These are phyloP conservation scores for Girardinus metallicus DNA, from an alignment of 2,797 vertebrate genomes.

Conservation along the genomic window DNA sequence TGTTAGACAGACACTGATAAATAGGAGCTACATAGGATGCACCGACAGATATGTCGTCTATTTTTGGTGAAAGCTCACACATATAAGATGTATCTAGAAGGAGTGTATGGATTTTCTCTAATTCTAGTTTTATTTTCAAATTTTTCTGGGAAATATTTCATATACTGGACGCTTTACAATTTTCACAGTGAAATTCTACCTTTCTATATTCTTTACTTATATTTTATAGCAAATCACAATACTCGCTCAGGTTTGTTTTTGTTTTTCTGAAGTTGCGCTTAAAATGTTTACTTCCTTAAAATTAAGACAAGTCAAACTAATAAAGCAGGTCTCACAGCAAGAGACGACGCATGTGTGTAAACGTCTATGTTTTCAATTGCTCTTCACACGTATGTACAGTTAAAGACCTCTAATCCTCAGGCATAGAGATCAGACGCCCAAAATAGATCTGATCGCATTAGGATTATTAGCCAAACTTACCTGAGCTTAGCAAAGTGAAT, in stretches of 20 bases:
- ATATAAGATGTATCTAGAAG: background rate
- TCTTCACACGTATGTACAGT: slow-evolving; percentile 17
- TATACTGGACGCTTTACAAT: background rate
- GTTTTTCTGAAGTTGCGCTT: background rate
- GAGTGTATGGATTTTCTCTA: background rate
- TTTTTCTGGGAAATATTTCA: background rate
- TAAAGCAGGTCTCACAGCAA: background rate
- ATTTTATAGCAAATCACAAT: background rate
- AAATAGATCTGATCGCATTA: slow-evolving; percentile 81
- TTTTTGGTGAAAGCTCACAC: background rate
- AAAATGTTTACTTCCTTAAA: background rate
- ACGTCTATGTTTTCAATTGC: slow-evolving; percentile 7
- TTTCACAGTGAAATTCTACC: background rate
- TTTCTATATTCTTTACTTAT: background rate
- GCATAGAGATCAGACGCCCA: slow-evolving; percentile 60
- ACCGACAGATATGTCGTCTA: background rate
- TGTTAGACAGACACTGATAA: slow-evolving; percentile 8
- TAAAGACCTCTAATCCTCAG: slow-evolving; percentile 67
- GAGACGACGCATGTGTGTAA: background rate
- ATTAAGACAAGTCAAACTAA: background rate
- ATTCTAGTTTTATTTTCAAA: background rate
- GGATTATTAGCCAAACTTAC: slow-evolving; percentile 71
- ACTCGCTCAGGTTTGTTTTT: background rate
- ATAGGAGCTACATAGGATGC: background rate
- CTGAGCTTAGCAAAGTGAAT: slow-evolving; percentile 42